Percentiles rank a stretch among this genome's conserved stretches.
These are phyloP conservation scores for Popillia japonica DNA, from an alignment of 1,140 invertebrate genomes.

Conservation along the genomic window DNA sequence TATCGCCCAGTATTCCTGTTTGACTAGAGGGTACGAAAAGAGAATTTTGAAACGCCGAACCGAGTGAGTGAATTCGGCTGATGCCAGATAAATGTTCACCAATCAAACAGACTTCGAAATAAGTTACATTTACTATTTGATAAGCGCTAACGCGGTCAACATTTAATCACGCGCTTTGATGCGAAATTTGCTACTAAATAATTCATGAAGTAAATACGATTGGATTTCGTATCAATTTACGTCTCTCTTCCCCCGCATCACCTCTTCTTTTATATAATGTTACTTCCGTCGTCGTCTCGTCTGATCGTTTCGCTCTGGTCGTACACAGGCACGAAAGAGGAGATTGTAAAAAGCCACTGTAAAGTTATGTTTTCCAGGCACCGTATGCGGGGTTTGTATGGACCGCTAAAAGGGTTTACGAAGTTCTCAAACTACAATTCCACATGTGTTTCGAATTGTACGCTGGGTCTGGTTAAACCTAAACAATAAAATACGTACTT, in stretches of 20 bases:
- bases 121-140: conserved; percentile 22
- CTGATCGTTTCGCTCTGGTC: not conserved
- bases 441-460: conserved; percentile 21
- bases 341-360: not conserved
- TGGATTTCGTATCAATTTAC: conserved; percentile 30
- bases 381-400: conserved; percentile 4
- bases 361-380: conserved; percentile 13
- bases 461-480: conserved; percentile 13
- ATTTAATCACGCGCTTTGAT: conserved; percentile 33
- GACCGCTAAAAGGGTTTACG: conserved; percentile 32
- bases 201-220: conserved; percentile 34
- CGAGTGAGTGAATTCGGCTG: not conserved
- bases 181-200: conserved; percentile 12
- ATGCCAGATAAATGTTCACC: not conserved
- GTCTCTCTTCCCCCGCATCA: not conserved
- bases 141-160: conserved; percentile 20
- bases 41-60: not conserved
- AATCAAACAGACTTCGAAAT: conserved; percentile 37
- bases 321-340: not conserved
- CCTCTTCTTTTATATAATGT: too few species aligned
- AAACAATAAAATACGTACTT: conserved; percentile 33
- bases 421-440: conserved; percentile 32
- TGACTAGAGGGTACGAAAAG: not conserved
- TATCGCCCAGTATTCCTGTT: not conserved
- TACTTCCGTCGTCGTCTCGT: not conserved